phyloP scores from a whole-genome alignment of 2,113 vertebrate species.

The Menidia beryllina region DNA sequence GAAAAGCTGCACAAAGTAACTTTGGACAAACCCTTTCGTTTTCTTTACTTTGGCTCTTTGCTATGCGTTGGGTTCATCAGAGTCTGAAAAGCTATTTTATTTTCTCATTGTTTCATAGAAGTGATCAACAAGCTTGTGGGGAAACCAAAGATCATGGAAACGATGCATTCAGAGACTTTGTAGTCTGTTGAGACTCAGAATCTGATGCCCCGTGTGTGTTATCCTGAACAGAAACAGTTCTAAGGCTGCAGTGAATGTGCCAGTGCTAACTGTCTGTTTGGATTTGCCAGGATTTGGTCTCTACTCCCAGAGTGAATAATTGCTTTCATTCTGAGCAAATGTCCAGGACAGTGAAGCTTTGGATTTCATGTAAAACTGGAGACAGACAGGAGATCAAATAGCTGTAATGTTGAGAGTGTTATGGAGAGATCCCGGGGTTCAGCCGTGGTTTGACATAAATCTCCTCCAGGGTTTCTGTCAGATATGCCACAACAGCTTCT shows the following conservation, averaged over 20 bases:
- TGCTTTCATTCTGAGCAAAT: slow-evolving; percentile 37
- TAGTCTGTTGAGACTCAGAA: slow-evolving; percentile 3
- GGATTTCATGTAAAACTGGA: slow-evolving; percentile 29
- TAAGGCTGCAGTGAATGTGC: not conserved
- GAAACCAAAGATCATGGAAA: not conserved
- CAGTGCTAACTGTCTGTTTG: slow-evolving; percentile 42
- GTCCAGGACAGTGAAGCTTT: slow-evolving; percentile 43
- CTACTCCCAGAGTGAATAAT: slow-evolving; percentile 47
- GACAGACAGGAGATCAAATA: slow-evolving; percentile 59
- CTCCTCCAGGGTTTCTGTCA: slow-evolving; percentile 41
- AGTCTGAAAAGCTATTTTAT: slow-evolving; percentile 21
- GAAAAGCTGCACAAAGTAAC: slow-evolving; percentile 34
- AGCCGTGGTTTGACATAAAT: slow-evolving; percentile 59
- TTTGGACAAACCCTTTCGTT: slow-evolving; percentile 43
- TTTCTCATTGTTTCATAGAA: slow-evolving; percentile 22
- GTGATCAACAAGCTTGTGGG: slow-evolving; percentile 19
- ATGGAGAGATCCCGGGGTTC: slow-evolving; percentile 42
- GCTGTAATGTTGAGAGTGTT: slow-evolving; percentile 55
- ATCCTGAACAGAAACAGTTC: slow-evolving; percentile 24
- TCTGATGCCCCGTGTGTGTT: slow-evolving; percentile 12
- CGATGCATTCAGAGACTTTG: slow-evolving; percentile 2
- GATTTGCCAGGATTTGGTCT: slow-evolving; percentile 36
- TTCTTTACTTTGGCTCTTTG: slow-evolving; percentile 19
- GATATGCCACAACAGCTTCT: slow-evolving; percentile 40
- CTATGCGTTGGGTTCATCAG: slow-evolving; percentile 4